Percentiles rank a stretch among this genome's conserved stretches.
These are phyloP conservation scores for Lynx canadensis DNA, from an alignment of 2,113 vertebrate species.

Conservation along the genomic window DNA sequence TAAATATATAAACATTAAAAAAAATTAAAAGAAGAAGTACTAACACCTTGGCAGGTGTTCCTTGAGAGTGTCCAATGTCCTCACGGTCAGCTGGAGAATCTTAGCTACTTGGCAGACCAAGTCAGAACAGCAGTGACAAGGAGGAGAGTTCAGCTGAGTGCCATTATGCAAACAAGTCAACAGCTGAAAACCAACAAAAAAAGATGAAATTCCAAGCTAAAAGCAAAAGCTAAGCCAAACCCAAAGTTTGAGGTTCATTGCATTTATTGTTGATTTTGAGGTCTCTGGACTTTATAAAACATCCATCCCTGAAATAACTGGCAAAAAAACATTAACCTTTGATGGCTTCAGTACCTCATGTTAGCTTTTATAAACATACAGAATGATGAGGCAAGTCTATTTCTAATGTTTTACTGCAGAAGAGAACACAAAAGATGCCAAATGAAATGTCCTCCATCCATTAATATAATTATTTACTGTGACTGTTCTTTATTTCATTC, in stretches of 20 bases:
- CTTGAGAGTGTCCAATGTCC: fast-evolving
- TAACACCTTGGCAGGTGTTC: background rate
- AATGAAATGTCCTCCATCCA: background rate
- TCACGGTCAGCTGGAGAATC: background rate
- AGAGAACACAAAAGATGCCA: slow-evolving; percentile 45
- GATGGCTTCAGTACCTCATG: background rate
- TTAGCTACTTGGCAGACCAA: background rate
- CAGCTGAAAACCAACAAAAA: background rate
- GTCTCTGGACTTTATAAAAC: slow-evolving; percentile 44
- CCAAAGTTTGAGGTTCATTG: background rate
- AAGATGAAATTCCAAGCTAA: background rate
- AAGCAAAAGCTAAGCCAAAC: background rate
- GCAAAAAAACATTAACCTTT: background rate
- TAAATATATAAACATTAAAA: too few species aligned
- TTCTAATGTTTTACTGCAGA: slow-evolving; percentile 40
- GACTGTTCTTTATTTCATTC: slow-evolving; percentile 18
- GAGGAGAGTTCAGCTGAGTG: background rate
- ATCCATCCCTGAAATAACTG: background rate
- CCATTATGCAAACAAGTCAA: background rate
- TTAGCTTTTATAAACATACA: slow-evolving; percentile 1
- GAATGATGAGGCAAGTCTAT: slow-evolving; percentile 12
- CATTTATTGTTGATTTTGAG: background rate
- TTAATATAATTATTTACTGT: slow-evolving; percentile 29
- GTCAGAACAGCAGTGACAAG: fast-evolving
- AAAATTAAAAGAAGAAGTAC: background rate